Percentiles rank a stretch among this genome's conserved stretches.
Evolutionary conservation across 2,113 vertebrate genomes (phyloP).

Genomic region (Nothobranchius furzeri): DNA sequence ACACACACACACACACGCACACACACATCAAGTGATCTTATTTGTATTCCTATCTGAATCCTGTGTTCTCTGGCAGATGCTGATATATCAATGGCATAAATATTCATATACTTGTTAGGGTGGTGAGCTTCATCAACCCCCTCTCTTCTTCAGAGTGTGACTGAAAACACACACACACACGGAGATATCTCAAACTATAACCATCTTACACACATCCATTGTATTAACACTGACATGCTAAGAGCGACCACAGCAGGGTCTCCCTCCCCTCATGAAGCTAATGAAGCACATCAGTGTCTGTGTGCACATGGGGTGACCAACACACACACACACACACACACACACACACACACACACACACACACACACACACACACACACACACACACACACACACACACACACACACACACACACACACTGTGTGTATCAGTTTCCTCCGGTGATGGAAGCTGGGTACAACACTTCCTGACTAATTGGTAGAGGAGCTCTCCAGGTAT

Average conservation of each 20-base stretch:
- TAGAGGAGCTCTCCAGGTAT: conserved; percentile 31
- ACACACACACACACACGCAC: conserved; percentile 33
- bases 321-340: too few species aligned
- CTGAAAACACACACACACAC: background rate
- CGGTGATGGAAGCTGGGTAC: conserved; percentile 49
- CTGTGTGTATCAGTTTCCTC: conserved; percentile 15
- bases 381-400: background rate
- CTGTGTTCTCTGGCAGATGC: conserved; percentile 57
- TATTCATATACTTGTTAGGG: conserved; percentile 68
- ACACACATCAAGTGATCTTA: conserved; percentile 54
- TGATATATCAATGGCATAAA: conserved; percentile 67
- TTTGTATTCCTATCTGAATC: conserved; percentile 71
- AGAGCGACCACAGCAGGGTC: conserved; percentile 26
- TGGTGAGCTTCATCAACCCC: conserved; percentile 46
- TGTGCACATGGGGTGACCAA: background rate
- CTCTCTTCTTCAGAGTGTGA: conserved; percentile 23
- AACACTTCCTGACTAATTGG: conserved; percentile 62
- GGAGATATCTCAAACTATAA: conserved; percentile 3
- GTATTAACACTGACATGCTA: conserved; percentile 17
- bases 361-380: too few species aligned
- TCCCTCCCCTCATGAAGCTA: conserved; percentile 26
- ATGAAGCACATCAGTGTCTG: conserved; percentile 34
- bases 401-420: background rate
- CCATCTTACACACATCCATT: conserved; percentile 18
- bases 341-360: too few species aligned